Conservation (phyloP, 1,140 invertebrate species). For the Drosophila asahinai region DNA sequence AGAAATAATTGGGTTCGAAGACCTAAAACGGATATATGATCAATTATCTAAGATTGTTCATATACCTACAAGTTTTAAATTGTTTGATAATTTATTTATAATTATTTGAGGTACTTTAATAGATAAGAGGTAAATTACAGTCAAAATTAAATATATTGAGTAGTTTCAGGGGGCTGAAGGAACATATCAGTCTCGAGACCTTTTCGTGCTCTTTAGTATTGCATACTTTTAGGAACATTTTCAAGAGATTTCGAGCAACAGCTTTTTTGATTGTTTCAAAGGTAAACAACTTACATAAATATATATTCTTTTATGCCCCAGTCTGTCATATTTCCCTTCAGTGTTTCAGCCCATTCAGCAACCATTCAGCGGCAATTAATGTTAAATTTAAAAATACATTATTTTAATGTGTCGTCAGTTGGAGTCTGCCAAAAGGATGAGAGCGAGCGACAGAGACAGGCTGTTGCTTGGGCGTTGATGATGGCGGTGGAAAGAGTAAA, state of each 20-base stretch:
- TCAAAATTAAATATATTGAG: too few species aligned
- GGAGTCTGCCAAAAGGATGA: slow-evolving; percentile 29
- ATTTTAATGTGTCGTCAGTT: slow-evolving; percentile 79
- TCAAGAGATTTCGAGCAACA: not conserved
- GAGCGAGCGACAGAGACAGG: slow-evolving; percentile 15
- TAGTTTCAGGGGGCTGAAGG: too few species aligned
- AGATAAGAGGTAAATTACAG: too few species aligned
- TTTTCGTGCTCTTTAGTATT: not conserved
- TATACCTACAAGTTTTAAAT: too few species aligned
- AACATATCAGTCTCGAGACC: too few species aligned
- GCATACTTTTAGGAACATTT: not conserved
- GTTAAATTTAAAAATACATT: slow-evolving; percentile 84
- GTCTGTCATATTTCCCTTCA: not conserved
- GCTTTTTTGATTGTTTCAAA: not conserved
- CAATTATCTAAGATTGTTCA: too few species aligned
- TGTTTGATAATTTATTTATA: too few species aligned
- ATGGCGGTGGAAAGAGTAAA: slow-evolving; percentile 49
- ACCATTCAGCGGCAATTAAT: slow-evolving; percentile 79
- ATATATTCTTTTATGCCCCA: too few species aligned
- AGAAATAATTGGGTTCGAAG: too few species aligned
- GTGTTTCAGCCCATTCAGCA: slow-evolving; percentile 50
- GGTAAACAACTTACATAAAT: not conserved
- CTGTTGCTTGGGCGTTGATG: slow-evolving; percentile 58
- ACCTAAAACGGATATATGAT: too few species aligned
- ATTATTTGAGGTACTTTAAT: too few species aligned